These are phyloP conservation scores for Pao palembangensis DNA, from an alignment of 2,113 vertebrate genomes.

Conservation along the genomic window DNA sequence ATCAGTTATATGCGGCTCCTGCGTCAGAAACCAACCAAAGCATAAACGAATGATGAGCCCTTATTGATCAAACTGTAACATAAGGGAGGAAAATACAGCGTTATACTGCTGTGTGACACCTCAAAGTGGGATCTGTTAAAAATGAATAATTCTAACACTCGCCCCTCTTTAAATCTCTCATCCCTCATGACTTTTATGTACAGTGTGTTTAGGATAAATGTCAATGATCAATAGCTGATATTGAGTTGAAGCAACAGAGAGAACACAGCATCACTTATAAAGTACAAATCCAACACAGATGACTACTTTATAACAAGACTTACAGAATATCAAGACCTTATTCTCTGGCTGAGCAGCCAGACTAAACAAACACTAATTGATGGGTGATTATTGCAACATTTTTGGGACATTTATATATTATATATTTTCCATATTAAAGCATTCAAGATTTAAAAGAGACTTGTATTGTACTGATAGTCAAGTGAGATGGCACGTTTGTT, in stretches of 20 bases:
- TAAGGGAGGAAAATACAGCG: conserved; percentile 6
- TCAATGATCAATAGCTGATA: conserved; percentile 50
- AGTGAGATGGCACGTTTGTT: conserved; percentile 50
- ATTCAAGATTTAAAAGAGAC: conserved; percentile 31
- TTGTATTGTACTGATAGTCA: conserved; percentile 25
- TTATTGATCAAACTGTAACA: conserved; percentile 41
- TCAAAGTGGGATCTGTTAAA: conserved; percentile 22
- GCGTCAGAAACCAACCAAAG: conserved; percentile 40
- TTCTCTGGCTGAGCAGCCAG: conserved; percentile 52
- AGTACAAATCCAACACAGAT: conserved; percentile 51
- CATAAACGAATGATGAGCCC: conserved; percentile 41
- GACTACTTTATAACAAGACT: conserved; percentile 53
- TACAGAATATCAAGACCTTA: conserved; percentile 56
- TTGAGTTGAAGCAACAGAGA: conserved; percentile 43
- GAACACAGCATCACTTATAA: conserved; percentile 47
- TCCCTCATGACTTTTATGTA: conserved; percentile 22
- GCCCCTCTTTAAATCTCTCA: conserved; percentile 26
- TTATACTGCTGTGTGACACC: conserved; percentile 34
- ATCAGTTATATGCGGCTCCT: conserved; percentile 42
- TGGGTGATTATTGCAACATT: conserved; percentile 62
- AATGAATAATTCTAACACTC: conserved; percentile 2
- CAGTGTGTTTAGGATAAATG: conserved; percentile 35
- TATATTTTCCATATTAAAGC: conserved; percentile 26
- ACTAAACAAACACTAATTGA: conserved; percentile 47
- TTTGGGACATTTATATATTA: conserved; percentile 32